Evolutionary conservation across 2,888 invertebrate species (phyloP), one percentile per base, ranked within the genome.

Genomic region (Neocrepidodera transversa): DNA sequence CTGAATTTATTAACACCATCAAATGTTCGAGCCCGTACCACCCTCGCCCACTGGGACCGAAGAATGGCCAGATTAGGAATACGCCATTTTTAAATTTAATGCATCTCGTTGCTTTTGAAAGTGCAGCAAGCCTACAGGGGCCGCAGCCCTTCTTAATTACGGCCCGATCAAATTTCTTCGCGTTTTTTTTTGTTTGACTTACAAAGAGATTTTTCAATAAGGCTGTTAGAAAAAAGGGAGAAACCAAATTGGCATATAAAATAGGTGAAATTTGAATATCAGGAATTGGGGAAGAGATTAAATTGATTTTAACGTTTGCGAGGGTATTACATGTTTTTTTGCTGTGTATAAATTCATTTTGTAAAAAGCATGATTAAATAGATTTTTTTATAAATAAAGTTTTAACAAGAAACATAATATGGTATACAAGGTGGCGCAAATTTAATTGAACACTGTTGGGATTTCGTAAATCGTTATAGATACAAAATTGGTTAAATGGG

Each of bases 11-110:
- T 62, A 62, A 63, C 65, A 66, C 65, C 65, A 63, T 63, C 63
- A 32, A 52, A 38, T 35, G 45, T 62, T 57, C 48, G 51, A 58
- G 49, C 55, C 62, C 61, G 54, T 55, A 58, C 64, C 65, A 65
- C 64, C 64, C 65, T 65, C 66, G 63, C 60, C 63, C 43, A 59
- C 48, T 58, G 68, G 68, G 63, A 62, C 60, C 40, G 51, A 63
- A 60, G 56, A 67, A 67, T 67, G 65, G 65, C 65, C 66, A 67
- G 68, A 68, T 68, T 67, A 68, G 65, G 62, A 65, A 62, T 58
- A 53, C 66, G 66, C 68, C 68, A 68, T 68, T 68, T 68, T 68
- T 63, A 64, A 68, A 63, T 51, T 56, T 54, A 53, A 58, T 62
- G 62, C 62, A 55, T 58, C 59, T 40, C 53, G 49, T 32, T 50